These are phyloP conservation scores for Ictalurus punctatus DNA, from an alignment of 2,113 vertebrate genomes.

Conservation along the genomic window DNA sequence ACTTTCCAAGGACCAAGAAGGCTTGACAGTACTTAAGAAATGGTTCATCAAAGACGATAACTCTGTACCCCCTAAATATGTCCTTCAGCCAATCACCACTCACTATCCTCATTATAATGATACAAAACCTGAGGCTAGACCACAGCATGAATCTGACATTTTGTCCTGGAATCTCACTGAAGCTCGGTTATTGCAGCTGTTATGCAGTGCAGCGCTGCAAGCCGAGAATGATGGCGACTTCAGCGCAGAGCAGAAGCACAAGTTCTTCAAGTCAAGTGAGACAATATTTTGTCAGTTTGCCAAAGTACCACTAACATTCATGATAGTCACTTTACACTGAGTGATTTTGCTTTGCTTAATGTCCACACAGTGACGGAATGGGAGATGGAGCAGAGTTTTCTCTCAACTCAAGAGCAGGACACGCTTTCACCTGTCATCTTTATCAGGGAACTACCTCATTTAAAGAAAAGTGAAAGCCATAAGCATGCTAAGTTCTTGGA, in stretches of 20 bases:
- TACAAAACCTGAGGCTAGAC: slow-evolving; percentile 53
- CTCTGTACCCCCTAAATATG: slow-evolving; percentile 68
- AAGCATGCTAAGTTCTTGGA: slow-evolving; percentile 67
- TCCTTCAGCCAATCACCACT: slow-evolving; percentile 75
- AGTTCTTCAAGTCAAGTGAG: slow-evolving; percentile 76
- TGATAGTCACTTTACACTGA: not conserved
- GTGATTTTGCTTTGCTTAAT: slow-evolving; percentile 3
- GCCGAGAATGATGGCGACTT: slow-evolving; percentile 71
- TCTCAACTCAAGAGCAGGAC: slow-evolving; percentile 39
- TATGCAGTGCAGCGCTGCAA: slow-evolving; percentile 65
- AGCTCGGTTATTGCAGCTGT: slow-evolving; percentile 61
- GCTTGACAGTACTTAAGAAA: slow-evolving; percentile 66
- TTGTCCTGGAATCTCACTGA: slow-evolving; percentile 64
- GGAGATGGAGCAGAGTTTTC: slow-evolving; percentile 75
- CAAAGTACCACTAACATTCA: not conserved
- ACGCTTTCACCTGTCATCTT: slow-evolving; percentile 65
- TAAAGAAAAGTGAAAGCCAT: slow-evolving; percentile 59
- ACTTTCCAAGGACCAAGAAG: slow-evolving; percentile 60
- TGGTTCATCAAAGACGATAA: slow-evolving; percentile 78
- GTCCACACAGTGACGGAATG: slow-evolving; percentile 72
- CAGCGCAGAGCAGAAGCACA: slow-evolving; percentile 65
- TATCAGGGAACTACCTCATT: slow-evolving; percentile 70
- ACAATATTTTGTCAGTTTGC: not conserved
- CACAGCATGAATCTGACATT: slow-evolving; percentile 44
- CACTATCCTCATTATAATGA: slow-evolving; percentile 67